phyloP scores from a whole-genome alignment of 2,113 vertebrate species.

The Mesitornis unicolor region DNA sequence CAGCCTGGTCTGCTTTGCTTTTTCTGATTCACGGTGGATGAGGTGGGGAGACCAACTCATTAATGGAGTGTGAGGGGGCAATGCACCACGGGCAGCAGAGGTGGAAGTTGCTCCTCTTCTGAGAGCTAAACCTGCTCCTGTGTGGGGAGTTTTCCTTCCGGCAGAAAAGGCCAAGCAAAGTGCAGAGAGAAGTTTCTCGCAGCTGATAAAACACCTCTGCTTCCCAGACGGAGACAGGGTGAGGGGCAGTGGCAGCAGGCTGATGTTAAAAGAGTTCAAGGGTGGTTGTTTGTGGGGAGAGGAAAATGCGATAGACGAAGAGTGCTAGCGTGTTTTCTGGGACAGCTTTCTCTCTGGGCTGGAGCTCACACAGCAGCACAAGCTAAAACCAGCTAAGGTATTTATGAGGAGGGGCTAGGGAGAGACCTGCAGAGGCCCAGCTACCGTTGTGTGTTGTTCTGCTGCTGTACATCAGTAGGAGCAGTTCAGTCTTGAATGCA shows the following conservation, averaged over 20 bases:
- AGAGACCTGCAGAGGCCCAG: background rate
- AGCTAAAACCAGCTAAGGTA: background rate
- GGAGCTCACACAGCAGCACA: background rate
- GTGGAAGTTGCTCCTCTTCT: background rate
- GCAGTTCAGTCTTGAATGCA: background rate
- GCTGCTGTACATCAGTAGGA: background rate
- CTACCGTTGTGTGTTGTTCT: background rate
- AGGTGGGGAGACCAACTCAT: background rate
- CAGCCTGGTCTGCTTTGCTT: background rate
- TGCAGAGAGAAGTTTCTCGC: background rate
- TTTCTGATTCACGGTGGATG: background rate
- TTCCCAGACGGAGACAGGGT: background rate
- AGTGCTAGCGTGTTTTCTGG: background rate
- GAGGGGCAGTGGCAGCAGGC: background rate
- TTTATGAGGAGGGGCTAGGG: background rate
- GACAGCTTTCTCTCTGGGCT: background rate
- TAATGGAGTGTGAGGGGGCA: background rate
- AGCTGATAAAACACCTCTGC: background rate
- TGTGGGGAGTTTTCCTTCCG: background rate
- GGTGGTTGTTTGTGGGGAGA: background rate
- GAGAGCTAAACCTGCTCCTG: background rate
- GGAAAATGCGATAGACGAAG: background rate
- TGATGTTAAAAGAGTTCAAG: background rate
- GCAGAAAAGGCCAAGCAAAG: background rate
- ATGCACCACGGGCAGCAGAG: background rate